Evolutionary conservation across 2,797 vertebrate genomes (phyloP), one percentile per base, ranked within the genome.

Genomic region (Poecilia gillii): DNA sequence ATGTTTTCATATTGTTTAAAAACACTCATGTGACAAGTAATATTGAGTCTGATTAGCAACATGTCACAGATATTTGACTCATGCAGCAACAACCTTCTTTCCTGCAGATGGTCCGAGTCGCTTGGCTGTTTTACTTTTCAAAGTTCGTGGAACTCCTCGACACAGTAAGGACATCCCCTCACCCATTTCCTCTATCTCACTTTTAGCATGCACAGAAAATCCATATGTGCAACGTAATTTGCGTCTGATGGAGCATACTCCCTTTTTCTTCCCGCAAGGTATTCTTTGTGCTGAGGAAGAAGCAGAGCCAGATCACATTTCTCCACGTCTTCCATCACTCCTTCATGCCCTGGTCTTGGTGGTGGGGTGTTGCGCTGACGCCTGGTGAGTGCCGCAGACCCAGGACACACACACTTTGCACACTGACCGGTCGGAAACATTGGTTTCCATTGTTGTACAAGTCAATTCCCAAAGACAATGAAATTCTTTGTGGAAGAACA

Each of bases 301-400:
- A 99, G 93, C 97, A 98, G 71, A 95, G 92, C 82, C 99, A 99
- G 94, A 97, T 99, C 93, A 99, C 99, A 6, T 99, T 99, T 91
- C 96, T 99, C 28, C 99, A 99, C 53, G 96, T 99, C 72, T 99
- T 99, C 88, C 99, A 99, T 91, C 99, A 99, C 85, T 99, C 99
- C 31, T 95, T 99, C 83, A 96, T 99, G 94, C 99, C 99, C 41
- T 99, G 97, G 97, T 97, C 97, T 55, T 99, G 99, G 99, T 99
- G 99, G 99, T 99, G 98, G 98, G 99, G 99, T 25, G 87, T 98
- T n/a, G 97, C 91, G 47, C 89, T 98, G 90, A 97, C 97, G 59
- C 98, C 99, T 85, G 98, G 99, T 99, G 85, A 96, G 93, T 25
- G 36, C 71, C 72, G 3, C 16, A 11, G 66, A 25, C 7, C 51